A percentile compares a stretch with the other conserved stretches of the same genome.
These are phyloP conservation scores for Bovichtus diacanthus DNA, from an alignment of 2,797 vertebrate genomes.

Conservation along the genomic window DNA sequence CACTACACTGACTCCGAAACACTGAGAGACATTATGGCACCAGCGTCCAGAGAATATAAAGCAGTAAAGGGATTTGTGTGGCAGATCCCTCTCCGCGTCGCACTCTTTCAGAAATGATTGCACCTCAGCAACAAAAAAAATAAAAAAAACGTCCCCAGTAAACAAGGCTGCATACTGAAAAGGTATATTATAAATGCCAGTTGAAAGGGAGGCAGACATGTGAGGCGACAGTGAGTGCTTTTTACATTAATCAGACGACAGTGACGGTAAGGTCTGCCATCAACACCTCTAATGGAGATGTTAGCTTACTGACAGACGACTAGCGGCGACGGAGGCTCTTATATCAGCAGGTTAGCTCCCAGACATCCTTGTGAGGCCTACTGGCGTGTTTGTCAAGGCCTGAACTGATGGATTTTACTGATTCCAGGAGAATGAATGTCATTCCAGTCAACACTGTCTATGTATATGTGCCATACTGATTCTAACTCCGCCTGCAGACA, in stretches of 20 bases:
- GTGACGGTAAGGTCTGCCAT: conserved; percentile 47
- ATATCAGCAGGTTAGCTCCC: conserved; percentile 54
- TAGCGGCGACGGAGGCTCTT: conserved; percentile 38
- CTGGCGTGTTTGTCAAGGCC: conserved; percentile 41
- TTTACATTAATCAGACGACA: conserved; percentile 58
- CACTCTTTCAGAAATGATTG: conserved; percentile 21
- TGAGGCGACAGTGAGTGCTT: conserved; percentile 41
- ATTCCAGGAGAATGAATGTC: conserved; percentile 36
- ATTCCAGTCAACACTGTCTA: conserved; percentile 2
- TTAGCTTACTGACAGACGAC: conserved; percentile 55
- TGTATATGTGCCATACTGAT: background rate
- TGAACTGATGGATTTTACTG: conserved; percentile 31
- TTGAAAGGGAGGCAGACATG: conserved; percentile 26
- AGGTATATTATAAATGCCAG: conserved; percentile 30
- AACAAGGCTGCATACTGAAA: conserved; percentile 23
- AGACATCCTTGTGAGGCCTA: conserved; percentile 25
- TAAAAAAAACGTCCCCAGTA: background rate
- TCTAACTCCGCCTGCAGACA: conserved; percentile 14
- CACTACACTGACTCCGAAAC: conserved; percentile 45
- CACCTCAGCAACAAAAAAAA: conserved; percentile 2
- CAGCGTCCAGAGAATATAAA: conserved; percentile 55
- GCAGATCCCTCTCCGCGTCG: background rate
- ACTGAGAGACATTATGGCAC: conserved; percentile 36
- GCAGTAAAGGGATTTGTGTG: conserved; percentile 19
- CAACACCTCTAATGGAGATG: conserved; percentile 65